Conservation (phyloP, 2,113 vertebrate species). For the Nerophis ophidion region DNA sequence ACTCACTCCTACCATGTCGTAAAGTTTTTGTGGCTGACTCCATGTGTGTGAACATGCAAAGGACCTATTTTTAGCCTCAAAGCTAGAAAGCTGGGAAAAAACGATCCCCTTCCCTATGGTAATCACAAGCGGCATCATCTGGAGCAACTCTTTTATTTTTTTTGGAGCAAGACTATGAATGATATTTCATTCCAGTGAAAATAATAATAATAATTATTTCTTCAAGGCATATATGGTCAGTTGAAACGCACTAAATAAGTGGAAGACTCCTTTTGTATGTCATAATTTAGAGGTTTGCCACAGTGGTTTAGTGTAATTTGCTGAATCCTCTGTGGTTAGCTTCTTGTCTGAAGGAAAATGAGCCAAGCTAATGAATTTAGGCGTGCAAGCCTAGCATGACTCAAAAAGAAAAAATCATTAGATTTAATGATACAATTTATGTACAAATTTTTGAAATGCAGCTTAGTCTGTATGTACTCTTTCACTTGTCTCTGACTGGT, state of each 20-base stretch:
- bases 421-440: background rate
- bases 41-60: conserved; percentile 19
- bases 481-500: too few species aligned
- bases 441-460: too few species aligned
- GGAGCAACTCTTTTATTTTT: conserved; percentile 15
- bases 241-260: too few species aligned
- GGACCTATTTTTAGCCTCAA: conserved; percentile 59
- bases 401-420: background rate
- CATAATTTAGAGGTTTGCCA: background rate
- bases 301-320: background rate
- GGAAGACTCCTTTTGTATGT: too few species aligned
- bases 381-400: background rate
- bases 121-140: conserved; percentile 40
- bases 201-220: conserved; percentile 4
- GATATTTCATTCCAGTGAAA: too few species aligned
- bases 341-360: background rate
- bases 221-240: background rate
- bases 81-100: conserved; percentile 41
- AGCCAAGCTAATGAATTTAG: background rate
- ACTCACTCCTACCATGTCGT: conserved; percentile 30
- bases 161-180: background rate
- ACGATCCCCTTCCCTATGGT: conserved; percentile 44
- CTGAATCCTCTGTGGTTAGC: too few species aligned
- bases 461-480: too few species aligned
- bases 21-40: conserved; percentile 5